Evolutionary conservation across 1,140 invertebrate species (phyloP).

Genomic region (Temnothorax longispinosus): DNA sequence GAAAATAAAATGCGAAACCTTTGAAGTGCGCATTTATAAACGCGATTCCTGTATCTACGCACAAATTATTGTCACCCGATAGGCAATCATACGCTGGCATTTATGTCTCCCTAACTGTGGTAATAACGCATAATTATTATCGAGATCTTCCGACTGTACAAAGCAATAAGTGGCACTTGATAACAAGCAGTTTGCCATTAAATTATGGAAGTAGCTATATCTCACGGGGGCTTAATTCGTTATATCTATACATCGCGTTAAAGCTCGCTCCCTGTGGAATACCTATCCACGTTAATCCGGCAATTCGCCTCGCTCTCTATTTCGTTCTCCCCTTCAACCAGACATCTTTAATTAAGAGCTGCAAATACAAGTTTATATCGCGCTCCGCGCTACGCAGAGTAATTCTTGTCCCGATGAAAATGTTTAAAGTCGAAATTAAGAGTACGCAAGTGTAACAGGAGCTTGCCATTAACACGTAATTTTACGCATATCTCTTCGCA

Average conservation of each 20-base stretch:
- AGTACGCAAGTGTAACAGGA: too few relatives aligned
- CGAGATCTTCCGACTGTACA: slow-evolving; percentile 17
- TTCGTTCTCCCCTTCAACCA: background rate
- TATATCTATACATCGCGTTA: background rate
- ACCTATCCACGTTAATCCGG: background rate
- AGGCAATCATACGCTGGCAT: background rate
- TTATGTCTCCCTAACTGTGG: background rate
- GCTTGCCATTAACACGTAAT: slow-evolving; percentile 6
- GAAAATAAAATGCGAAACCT: background rate
- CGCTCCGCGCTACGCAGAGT: background rate
- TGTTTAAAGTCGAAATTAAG: background rate
- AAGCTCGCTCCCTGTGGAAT: background rate
- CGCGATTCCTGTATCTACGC: background rate
- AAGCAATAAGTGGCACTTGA: slow-evolving; percentile 42
- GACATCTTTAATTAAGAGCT: slow-evolving; percentile 19
- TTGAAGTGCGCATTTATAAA: background rate
- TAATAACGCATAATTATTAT: slow-evolving; percentile 36
- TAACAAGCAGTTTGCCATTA: slow-evolving; percentile 23
- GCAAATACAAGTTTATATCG: background rate
- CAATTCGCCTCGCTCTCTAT: background rate
- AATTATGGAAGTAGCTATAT: slow-evolving; percentile 19
- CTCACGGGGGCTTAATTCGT: background rate
- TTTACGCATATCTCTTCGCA: background rate
- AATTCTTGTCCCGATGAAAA: background rate
- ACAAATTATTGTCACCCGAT: slow-evolving; percentile 12